phyloP scores from a whole-genome alignment of 92 coral and sea anemone species.

The Chrysogorgia sp. region DNA sequence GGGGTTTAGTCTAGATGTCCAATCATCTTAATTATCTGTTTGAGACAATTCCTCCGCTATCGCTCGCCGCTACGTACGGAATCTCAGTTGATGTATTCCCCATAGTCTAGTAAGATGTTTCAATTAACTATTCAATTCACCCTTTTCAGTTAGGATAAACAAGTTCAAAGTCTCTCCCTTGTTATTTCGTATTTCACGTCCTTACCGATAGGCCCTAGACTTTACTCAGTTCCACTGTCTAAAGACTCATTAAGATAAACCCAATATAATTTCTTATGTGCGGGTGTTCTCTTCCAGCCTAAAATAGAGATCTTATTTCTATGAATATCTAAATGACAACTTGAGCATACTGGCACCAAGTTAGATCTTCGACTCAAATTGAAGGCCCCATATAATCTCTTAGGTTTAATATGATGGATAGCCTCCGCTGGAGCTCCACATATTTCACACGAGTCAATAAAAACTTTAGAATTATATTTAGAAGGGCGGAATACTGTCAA shows the following conservation, averaged over 20 bases:
- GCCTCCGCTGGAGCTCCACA: slow-evolving; percentile 51
- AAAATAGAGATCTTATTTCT: slow-evolving; percentile 49
- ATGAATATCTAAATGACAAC: slow-evolving; percentile 52
- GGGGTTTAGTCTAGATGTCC: slow-evolving; percentile 55
- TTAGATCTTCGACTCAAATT: slow-evolving; percentile 41
- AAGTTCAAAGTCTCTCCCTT: slow-evolving; percentile 49
- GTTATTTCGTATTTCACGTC: slow-evolving; percentile 45
- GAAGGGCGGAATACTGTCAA: slow-evolving; percentile 46
- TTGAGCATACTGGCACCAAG: slow-evolving; percentile 49
- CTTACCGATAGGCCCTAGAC: slow-evolving; percentile 45
- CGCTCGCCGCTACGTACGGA: slow-evolving; percentile 47
- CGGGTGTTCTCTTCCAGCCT: slow-evolving; percentile 51
- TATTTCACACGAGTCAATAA: slow-evolving; percentile 50
- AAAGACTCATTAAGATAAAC: slow-evolving; percentile 50
- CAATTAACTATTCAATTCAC: slow-evolving; percentile 50
- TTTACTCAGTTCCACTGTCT: slow-evolving; percentile 55
- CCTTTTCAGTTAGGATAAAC: slow-evolving; percentile 55
- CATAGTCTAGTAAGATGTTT: slow-evolving; percentile 47
- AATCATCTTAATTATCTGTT: slow-evolving; percentile 51
- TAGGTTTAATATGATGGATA: slow-evolving; percentile 42
- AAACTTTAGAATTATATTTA: too few relatives aligned
- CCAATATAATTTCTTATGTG: slow-evolving; percentile 48
- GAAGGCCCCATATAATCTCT: slow-evolving; percentile 10
- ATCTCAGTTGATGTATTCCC: slow-evolving; percentile 49
- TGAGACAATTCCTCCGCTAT: slow-evolving; percentile 50